Percentiles rank a stretch among this genome's conserved stretches.
Evolutionary conservation across 1,140 invertebrate species (phyloP).

Genomic region (Plectrocnemia conspersa): DNA sequence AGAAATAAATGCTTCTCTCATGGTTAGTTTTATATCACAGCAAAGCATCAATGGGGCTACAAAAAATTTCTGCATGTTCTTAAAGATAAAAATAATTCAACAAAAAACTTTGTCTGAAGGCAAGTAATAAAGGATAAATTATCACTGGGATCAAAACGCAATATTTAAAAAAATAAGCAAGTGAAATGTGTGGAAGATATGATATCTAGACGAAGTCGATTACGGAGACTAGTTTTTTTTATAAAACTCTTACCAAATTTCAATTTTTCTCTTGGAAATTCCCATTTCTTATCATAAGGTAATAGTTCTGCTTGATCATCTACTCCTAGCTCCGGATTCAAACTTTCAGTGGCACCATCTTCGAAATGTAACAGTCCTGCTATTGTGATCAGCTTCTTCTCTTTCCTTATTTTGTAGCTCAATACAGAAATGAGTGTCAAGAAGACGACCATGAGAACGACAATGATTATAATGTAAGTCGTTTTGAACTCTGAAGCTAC

Average conservation of each 20-base stretch:
- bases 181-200: too few relatives aligned
- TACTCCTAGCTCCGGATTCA: slow-evolving; percentile 84
- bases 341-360: slow-evolving; percentile 69
- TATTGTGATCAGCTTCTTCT: slow-evolving; percentile 59
- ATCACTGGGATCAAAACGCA: too few relatives aligned
- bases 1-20: too few relatives aligned
- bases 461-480: slow-evolving; percentile 40
- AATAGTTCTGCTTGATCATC: slow-evolving; percentile 88
- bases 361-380: slow-evolving; percentile 72
- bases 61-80: too few relatives aligned
- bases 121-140: too few relatives aligned
- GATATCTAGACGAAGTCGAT: too few relatives aligned
- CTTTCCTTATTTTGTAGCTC: slow-evolving; percentile 54
- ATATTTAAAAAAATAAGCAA: too few relatives aligned
- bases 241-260: slow-evolving; percentile 63
- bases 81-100: too few relatives aligned
- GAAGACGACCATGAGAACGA: slow-evolving; percentile 49
- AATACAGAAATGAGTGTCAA: slow-evolving; percentile 52
- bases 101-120: too few relatives aligned
- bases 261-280: slow-evolving; percentile 81
- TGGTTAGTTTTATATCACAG: too few relatives aligned
- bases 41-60: too few relatives aligned
- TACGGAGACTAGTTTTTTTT: neutral
- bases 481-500: slow-evolving; percentile 28
- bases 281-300: slow-evolving; percentile 86